Base-by-base conservation (phyloP, 2,888 invertebrate species). In the Megaustenia siamemsis region DNA sequence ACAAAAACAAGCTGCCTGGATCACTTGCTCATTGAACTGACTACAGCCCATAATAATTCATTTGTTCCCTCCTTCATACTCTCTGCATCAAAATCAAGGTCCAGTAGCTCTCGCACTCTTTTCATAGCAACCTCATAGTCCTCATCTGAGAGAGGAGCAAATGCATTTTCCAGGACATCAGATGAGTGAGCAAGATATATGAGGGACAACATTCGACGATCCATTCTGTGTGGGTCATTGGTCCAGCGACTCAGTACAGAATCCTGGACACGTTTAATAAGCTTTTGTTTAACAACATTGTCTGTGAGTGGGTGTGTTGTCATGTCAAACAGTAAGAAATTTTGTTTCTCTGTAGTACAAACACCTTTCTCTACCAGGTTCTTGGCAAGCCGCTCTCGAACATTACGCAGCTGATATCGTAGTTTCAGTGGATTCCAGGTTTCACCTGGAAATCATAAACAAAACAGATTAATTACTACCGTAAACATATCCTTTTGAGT, bases 391-490 rank as follows among this genome's bases (percentile, higher is more conserved):
- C 99, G 96, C 95, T 99, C 99, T 90, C 99, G 96, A 5, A 99
- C 99, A 95, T 99, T 99, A 94, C 99, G 97, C 93, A 99, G 95
- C 94, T 99, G 99, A 95, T 99, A 99, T 92, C 98, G 96, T 90
- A 99, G 95, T 94, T 99, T 99, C 93, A 99, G 95, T 53, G 99
- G 99, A 95, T 99, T 99, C 99, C 99, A 99, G 90, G 99, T 99
- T 95, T 99, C 99, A 91, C 99, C 98, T 97, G 89, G 4, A 93
- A 86, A 60, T 28, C 78, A 56, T 73, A 81, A 68, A 86, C 75
- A 87, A 82, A 49, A 69, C n/a, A n/a, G n/a, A n/a, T n/a, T n/a
- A n/a, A n/a, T n/a, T n/a, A n/a, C n/a, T n/a, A n/a, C n/a, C n/a
- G n/a, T n/a, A n/a, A n/a, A n/a, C n/a, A n/a, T n/a, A n/a, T n/a